These are phyloP conservation scores for Craterocephalus amniculus DNA, from an alignment of 2,797 vertebrate species.

Conservation along the genomic window DNA sequence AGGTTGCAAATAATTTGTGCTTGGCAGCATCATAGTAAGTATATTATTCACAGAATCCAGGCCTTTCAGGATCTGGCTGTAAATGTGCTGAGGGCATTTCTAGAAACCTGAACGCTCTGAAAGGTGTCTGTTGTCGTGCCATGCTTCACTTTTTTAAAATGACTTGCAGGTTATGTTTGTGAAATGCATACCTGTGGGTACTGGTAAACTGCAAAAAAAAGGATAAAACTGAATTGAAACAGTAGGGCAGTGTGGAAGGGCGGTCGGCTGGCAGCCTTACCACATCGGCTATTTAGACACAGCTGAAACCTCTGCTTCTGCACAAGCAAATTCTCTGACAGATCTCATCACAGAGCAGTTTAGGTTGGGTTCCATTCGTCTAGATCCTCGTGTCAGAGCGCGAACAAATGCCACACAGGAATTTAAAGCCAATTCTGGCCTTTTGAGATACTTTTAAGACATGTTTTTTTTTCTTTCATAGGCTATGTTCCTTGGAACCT, in stretches of 20 bases:
- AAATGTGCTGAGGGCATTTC: conserved; percentile 25
- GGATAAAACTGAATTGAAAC: conserved; percentile 41
- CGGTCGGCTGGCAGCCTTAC: conserved; percentile 17
- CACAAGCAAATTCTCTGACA: neutral
- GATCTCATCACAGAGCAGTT: conserved; percentile 9
- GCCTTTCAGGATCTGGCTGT: conserved; percentile 30
- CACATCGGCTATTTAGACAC: conserved; percentile 24
- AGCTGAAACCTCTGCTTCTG: conserved; percentile 20
- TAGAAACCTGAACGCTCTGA: conserved; percentile 19
- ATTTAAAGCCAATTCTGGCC: neutral
- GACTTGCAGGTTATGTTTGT: conserved; percentile 54
- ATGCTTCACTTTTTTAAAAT: conserved; percentile 24
- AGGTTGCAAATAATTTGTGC: neutral
- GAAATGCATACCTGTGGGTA: conserved; percentile 42
- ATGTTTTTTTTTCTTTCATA: neutral
- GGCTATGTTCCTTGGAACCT: neutral
- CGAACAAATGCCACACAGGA: neutral
- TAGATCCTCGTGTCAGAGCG: neutral
- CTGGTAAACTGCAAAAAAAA: neutral
- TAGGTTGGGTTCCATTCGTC: conserved; percentile 1
- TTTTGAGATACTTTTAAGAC: neutral
- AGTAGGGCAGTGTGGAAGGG: conserved; percentile 41
- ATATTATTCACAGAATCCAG: conserved; percentile 20
- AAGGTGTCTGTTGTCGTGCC: conserved; percentile 17
- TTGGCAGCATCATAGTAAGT: conserved; percentile 6